Percentiles rank a stretch among this genome's conserved stretches.
Conservation (phyloP, 2,888 invertebrate genomes). For the Panopea generosa region DNA sequence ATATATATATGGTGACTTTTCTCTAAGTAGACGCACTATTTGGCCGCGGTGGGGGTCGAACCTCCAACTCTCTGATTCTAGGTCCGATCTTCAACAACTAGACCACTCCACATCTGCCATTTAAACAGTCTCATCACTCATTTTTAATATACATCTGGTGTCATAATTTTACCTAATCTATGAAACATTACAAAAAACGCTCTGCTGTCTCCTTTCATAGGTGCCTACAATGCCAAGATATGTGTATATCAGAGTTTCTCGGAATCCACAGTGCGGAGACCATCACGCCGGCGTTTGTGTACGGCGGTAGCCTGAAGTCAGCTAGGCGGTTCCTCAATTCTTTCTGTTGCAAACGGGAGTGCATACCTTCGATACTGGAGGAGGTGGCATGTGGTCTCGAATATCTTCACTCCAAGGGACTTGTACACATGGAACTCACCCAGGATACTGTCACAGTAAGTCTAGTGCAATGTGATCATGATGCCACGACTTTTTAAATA, state of each 20-base stretch:
- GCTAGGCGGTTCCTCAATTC: slow-evolving; percentile 54
- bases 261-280: slow-evolving; percentile 69
- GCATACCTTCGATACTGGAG: slow-evolving; percentile 53
- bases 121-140: too few species aligned
- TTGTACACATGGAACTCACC: slow-evolving; percentile 81
- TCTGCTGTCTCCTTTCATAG: too few species aligned
- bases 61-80: too few species aligned
- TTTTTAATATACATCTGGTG: too few species aligned
- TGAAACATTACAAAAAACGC: too few species aligned
- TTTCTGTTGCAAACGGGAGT: slow-evolving; percentile 45
- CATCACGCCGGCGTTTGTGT: slow-evolving; percentile 66
- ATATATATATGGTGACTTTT: too few species aligned
- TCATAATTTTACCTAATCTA: too few species aligned
- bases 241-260: slow-evolving; percentile 69
- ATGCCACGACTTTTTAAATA: too few species aligned
- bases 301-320: slow-evolving; percentile 65
- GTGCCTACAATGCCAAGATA: slow-evolving; percentile 56
- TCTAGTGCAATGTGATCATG: background rate
- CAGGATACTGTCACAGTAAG: slow-evolving; percentile 80
- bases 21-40: too few species aligned
- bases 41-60: too few species aligned
- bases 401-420: slow-evolving; percentile 74
- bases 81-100: too few species aligned
- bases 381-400: slow-evolving; percentile 67
- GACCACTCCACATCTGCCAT: too few species aligned